Percentiles rank a stretch among this genome's conserved stretches.
Evolutionary conservation across 1,140 invertebrate genomes (phyloP).

Genomic region (Drosophila seguyi): DNA sequence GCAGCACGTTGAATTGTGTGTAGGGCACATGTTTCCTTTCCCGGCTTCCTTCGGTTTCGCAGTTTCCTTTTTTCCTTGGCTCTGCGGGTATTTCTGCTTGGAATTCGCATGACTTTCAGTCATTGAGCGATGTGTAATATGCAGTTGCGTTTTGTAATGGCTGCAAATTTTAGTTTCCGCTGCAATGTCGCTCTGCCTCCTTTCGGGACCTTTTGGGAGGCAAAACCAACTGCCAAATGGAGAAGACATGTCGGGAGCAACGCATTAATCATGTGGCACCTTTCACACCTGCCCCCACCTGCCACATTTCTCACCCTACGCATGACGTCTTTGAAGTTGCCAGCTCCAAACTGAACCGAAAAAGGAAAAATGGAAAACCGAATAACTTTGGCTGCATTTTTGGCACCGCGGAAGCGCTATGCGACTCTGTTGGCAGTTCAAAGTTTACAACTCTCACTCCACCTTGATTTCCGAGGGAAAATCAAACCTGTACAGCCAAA

Average conservation of each 20-base stretch:
- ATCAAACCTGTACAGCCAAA: slow-evolving; percentile 8
- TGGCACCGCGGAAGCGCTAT: slow-evolving; percentile 42
- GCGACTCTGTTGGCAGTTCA: slow-evolving; percentile 11
- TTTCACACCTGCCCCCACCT: slow-evolving; percentile 21
- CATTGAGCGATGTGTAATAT: slow-evolving; percentile 28
- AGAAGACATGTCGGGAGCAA: slow-evolving; percentile 36
- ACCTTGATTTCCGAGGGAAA: slow-evolving; percentile 8
- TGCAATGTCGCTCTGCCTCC: neutral
- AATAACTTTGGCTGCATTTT: slow-evolving; percentile 37
- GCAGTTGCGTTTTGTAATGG: slow-evolving; percentile 63
- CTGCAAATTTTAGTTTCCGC: slow-evolving; percentile 30
- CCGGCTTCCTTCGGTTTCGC: slow-evolving; percentile 5
- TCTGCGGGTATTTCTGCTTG: slow-evolving; percentile 26
- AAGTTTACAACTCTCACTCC: slow-evolving; percentile 15
- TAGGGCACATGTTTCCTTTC: slow-evolving; percentile 4
- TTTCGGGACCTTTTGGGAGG: slow-evolving; percentile 18
- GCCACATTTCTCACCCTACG: slow-evolving; percentile 42
- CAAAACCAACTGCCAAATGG: slow-evolving; percentile 37
- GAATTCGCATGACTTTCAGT: slow-evolving; percentile 39
- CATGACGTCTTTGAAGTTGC: slow-evolving; percentile 49
- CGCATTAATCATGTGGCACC: slow-evolving; percentile 34
- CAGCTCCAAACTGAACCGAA: slow-evolving; percentile 3
- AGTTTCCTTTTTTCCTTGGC: neutral
- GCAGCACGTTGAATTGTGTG: slow-evolving; percentile 27
- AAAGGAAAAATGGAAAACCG: slow-evolving; percentile 2